Evolutionary conservation across 2,797 vertebrate species (phyloP).

Genomic region (Hypotaenidia okinawae): DNA sequence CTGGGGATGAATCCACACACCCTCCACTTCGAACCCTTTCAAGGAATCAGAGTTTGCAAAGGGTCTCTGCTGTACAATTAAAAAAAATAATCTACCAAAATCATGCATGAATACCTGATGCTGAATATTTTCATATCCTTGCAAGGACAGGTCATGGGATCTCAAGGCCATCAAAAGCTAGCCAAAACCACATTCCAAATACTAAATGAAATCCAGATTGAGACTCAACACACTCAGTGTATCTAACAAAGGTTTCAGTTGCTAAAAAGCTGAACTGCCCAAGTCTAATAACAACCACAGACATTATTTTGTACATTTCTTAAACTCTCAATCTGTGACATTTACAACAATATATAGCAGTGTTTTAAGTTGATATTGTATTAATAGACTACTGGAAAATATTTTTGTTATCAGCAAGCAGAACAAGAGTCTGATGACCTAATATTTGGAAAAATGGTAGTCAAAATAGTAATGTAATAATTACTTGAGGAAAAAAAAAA

Average conservation of each 20-base stretch:
- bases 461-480: slow-evolving; percentile 12
- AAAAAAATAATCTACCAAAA: background rate
- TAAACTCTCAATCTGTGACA: background rate
- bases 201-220: slow-evolving; percentile 54
- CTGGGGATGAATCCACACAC: background rate
- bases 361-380: background rate
- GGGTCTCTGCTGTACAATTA: background rate
- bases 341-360: background rate
- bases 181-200: slow-evolving; percentile 50
- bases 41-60: background rate
- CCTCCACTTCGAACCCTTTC: background rate
- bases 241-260: background rate
- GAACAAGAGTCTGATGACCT: slow-evolving; percentile 4
- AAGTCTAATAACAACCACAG: background rate
- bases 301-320: background rate
- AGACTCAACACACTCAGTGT: background rate
- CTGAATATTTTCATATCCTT: slow-evolving; percentile 27
- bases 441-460: background rate
- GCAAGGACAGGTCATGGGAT: slow-evolving; percentile 60
- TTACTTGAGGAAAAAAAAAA: background rate
- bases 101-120: background rate
- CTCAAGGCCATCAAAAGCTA: background rate
- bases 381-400: background rate
- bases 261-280: background rate
- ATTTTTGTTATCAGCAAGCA: slow-evolving; percentile 1